Conservation (phyloP, 2,888 invertebrate genomes). For the Ectemnius continuus region DNA sequence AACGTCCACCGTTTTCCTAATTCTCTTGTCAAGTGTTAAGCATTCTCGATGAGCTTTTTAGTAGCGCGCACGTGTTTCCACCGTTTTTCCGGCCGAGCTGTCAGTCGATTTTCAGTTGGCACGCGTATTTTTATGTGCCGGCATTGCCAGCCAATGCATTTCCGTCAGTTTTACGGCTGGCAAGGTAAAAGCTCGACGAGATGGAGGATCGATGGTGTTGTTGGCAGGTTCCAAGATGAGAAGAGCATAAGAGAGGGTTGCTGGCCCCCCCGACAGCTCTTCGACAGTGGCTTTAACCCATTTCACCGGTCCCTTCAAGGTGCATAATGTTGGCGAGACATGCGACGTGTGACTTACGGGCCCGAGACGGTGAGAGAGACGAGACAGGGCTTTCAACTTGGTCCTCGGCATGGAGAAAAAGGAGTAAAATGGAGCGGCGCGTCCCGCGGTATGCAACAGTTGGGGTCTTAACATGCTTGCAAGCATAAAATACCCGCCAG, state of each 20-base stretch:
- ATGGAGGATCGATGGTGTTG: no score
- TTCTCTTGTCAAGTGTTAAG: background rate
- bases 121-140: no score
- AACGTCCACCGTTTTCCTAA: background rate
- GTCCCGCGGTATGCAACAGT: slow-evolving; percentile 64
- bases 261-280: slow-evolving; percentile 11
- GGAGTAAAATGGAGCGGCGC: slow-evolving; percentile 66
- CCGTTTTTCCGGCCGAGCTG: no score
- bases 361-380: slow-evolving; percentile 40
- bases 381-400: slow-evolving; percentile 33
- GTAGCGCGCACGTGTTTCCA: no score
- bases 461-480: slow-evolving; percentile 60
- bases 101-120: no score
- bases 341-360: slow-evolving; percentile 34
- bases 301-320: slow-evolving; percentile 35
- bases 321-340: slow-evolving; percentile 10
- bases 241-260: no score
- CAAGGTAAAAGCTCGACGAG: slow-evolving; percentile 32
- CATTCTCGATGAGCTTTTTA: slow-evolving; percentile 13
- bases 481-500: slow-evolving; percentile 39
- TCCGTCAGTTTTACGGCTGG: slow-evolving; percentile 54
- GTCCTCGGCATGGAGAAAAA: slow-evolving; percentile 40
- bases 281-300: slow-evolving; percentile 46
- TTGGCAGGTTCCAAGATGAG: no score
- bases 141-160: background rate